phyloP scores from a whole-genome alignment of 2,113 vertebrate genomes.

The Montifringilla adamsi region DNA sequence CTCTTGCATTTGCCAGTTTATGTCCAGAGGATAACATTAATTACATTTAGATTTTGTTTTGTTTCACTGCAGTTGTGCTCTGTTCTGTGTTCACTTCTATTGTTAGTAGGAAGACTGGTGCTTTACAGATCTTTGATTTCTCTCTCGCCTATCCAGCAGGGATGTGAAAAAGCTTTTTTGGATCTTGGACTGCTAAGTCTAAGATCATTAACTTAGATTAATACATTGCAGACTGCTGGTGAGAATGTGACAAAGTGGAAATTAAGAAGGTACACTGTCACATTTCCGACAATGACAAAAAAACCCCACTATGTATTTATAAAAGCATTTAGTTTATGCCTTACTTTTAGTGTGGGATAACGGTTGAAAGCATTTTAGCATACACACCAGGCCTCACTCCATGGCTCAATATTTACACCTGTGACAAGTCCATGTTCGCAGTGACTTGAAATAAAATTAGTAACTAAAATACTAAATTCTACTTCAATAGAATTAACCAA shows the following conservation, averaged over 20 bases:
- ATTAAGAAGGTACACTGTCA: neutral
- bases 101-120: neutral
- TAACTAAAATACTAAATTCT: neutral
- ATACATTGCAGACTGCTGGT: neutral
- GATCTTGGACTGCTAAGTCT: neutral
- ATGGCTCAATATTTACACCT: neutral
- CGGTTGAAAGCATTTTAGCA: neutral
- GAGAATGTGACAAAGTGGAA: neutral
- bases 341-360: neutral
- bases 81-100: conserved; percentile 46
- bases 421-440: neutral
- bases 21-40: conserved; percentile 59
- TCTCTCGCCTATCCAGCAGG: neutral
- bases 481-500: neutral
- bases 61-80: conserved; percentile 38
- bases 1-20: conserved; percentile 46
- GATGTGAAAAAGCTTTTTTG: neutral
- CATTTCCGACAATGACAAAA: neutral
- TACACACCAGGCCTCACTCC: neutral
- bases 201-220: neutral
- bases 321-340: neutral
- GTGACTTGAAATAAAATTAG: neutral
- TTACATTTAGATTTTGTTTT: conserved; percentile 62
- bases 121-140: neutral
- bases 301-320: neutral